Evolutionary conservation across 2,888 invertebrate genomes (phyloP).

Genomic region (Agapetus fuscipes): DNA sequence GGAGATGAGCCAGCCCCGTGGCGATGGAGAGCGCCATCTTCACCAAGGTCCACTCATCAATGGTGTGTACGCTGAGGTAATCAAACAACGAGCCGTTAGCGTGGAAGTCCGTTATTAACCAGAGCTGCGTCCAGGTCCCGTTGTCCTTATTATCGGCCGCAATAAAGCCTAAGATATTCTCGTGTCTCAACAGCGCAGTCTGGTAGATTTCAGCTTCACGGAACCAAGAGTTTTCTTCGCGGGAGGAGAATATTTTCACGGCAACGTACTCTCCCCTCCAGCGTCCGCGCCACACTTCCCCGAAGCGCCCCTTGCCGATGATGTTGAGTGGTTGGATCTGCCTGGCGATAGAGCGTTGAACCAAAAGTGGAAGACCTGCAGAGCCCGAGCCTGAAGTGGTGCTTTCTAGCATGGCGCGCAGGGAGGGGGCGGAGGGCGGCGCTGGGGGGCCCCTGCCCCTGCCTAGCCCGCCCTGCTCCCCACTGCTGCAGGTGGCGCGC

Average conservation of each 20-base stretch:
- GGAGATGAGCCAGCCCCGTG: slow-evolving; percentile 91
- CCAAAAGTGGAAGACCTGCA: slow-evolving; percentile 85
- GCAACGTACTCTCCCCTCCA: slow-evolving; percentile 98
- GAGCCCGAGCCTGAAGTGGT: slow-evolving; percentile 94
- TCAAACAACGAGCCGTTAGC: slow-evolving; percentile 97
- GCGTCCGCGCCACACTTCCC: slow-evolving; percentile 91
- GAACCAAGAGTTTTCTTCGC: slow-evolving; percentile 97
- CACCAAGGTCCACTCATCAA: slow-evolving; percentile 77
- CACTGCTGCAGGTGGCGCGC: slow-evolving; percentile 25
- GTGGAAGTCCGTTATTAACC: slow-evolving; percentile 97
- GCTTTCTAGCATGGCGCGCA: slow-evolving; percentile 77
- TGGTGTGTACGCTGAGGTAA: slow-evolving; percentile 75
- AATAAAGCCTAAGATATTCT: slow-evolving; percentile 96
- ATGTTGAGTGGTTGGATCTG: slow-evolving; percentile 90
- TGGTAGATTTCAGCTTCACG: slow-evolving; percentile 98
- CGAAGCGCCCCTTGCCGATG: slow-evolving; percentile 95
- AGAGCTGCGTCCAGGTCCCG: slow-evolving; percentile 96
- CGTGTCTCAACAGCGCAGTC: slow-evolving; percentile 95
- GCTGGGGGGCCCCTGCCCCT: slow-evolving; percentile 59
- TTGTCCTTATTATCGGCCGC: slow-evolving; percentile 99
- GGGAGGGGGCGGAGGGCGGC: slow-evolving; percentile 66
- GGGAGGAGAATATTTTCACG: slow-evolving; percentile 95
- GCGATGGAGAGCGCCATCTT: slow-evolving; percentile 88
- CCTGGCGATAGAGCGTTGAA: slow-evolving; percentile 92
- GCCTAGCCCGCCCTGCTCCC: slow-evolving; percentile 45